Percentiles rank a stretch among this genome's conserved stretches.
phyloP scores from a whole-genome alignment of 2,888 invertebrate genomes.

The Lamellibrachia columna region DNA sequence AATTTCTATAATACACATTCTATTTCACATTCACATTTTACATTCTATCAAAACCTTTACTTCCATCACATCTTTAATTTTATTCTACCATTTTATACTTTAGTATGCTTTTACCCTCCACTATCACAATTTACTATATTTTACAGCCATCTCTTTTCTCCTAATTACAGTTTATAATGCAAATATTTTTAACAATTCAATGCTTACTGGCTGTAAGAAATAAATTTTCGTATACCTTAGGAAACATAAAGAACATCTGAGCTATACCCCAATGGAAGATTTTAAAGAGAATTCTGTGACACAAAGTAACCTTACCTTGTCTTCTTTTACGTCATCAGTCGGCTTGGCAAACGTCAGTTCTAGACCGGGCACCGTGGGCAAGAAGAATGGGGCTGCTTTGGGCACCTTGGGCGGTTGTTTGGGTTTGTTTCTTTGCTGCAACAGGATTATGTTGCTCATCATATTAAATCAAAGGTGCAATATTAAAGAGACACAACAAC shows the following conservation, averaged over 20 bases:
- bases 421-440: slow-evolving; percentile 81
- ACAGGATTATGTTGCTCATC: slow-evolving; percentile 24
- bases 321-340: slow-evolving; percentile 38
- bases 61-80: not conserved
- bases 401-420: slow-evolving; percentile 83
- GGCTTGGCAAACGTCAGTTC: slow-evolving; percentile 79
- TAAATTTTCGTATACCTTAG: too few relatives aligned
- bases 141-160: not conserved
- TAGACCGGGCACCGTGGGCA: slow-evolving; percentile 87
- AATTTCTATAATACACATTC: not conserved
- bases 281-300: not conserved
- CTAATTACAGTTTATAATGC: too few relatives aligned
- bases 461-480: not conserved
- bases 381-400: slow-evolving; percentile 93
- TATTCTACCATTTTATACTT: slow-evolving; percentile 7
- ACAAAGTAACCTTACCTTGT: slow-evolving; percentile 24
- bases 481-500: too few relatives aligned
- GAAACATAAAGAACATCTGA: not conserved
- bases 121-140: not conserved
- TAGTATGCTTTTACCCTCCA: not conserved
- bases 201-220: too few relatives aligned
- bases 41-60: not conserved
- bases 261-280: not conserved
- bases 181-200: too few relatives aligned
- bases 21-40: not conserved